These are phyloP conservation scores for Acrocephalus arundinaceus DNA, from an alignment of 2,113 vertebrate species.

Conservation along the genomic window DNA sequence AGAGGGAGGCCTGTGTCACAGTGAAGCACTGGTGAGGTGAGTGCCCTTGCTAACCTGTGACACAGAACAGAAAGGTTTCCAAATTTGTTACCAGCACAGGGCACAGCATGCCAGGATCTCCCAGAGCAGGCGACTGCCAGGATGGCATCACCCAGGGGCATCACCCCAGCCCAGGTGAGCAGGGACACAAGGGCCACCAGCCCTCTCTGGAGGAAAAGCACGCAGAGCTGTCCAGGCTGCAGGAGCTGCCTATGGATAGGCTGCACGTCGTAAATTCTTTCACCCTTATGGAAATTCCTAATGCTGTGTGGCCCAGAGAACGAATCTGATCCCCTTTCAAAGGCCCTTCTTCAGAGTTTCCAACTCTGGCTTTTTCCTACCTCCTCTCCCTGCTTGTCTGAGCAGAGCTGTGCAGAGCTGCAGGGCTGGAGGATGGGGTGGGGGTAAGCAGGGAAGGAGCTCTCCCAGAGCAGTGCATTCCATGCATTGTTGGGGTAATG, in stretches of 20 bases:
- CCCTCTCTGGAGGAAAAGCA: background rate
- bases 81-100: fast-evolving
- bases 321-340: conserved; percentile 52
- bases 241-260: background rate
- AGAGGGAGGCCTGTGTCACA: fast-evolving
- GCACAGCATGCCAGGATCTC: background rate
- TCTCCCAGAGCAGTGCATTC: conserved; percentile 10
- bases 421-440: background rate
- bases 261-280: conserved; percentile 66
- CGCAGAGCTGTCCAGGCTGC: background rate
- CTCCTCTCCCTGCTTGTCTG: conserved; percentile 11
- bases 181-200: background rate
- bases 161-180: background rate
- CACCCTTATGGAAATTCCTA: conserved; percentile 65
- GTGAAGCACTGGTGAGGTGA: fast-evolving
- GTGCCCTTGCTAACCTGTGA: background rate
- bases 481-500: background rate
- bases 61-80: background rate
- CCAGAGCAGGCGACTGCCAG: fast-evolving
- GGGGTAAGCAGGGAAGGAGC: background rate
- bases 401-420: conserved; percentile 20
- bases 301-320: conserved; percentile 65
- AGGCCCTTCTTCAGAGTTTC: conserved; percentile 62
- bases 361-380: conserved; percentile 59
- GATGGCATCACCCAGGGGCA: background rate